These are phyloP conservation scores for Pseudopleuronectes americanus DNA, from an alignment of 2,797 vertebrate species.

Conservation along the genomic window DNA sequence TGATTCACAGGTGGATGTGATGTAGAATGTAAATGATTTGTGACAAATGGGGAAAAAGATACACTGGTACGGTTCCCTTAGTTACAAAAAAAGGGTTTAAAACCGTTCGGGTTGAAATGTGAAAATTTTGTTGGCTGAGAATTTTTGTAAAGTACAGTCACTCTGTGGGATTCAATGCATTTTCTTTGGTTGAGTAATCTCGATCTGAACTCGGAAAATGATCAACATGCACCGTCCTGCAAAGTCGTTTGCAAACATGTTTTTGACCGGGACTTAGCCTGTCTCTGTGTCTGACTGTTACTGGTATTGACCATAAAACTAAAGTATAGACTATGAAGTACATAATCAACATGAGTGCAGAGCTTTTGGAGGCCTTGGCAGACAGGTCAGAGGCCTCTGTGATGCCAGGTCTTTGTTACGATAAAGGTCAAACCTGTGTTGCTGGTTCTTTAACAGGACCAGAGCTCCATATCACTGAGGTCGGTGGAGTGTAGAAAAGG, in stretches of 20 bases:
- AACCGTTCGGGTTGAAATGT: neutral
- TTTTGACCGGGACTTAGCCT: neutral
- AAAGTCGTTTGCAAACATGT: neutral
- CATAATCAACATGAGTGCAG: neutral
- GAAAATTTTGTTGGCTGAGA: conserved; percentile 9
- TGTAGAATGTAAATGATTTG: conserved; percentile 9
- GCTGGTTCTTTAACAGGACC: neutral
- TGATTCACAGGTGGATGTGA: neutral
- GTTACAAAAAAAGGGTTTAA: neutral
- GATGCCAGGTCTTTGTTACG: conserved; percentile 8
- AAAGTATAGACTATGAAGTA: conserved; percentile 35
- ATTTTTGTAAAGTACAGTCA: conserved; percentile 11
- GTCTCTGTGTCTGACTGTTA: neutral
- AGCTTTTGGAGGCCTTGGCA: conserved; percentile 19
- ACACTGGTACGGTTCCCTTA: conserved; percentile 9
- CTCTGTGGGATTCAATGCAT: neutral
- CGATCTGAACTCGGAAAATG: neutral
- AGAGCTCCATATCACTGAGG: neutral
- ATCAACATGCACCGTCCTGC: neutral
- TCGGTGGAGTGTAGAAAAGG: neutral
- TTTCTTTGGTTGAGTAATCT: neutral
- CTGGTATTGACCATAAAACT: conserved; percentile 8
- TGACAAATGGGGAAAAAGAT: neutral
- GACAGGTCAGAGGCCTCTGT: neutral
- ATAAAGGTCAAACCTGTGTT: conserved; percentile 2